These are phyloP conservation scores for Synaphobranchus kaupii DNA, from an alignment of 2,797 vertebrate species.

Conservation along the genomic window DNA sequence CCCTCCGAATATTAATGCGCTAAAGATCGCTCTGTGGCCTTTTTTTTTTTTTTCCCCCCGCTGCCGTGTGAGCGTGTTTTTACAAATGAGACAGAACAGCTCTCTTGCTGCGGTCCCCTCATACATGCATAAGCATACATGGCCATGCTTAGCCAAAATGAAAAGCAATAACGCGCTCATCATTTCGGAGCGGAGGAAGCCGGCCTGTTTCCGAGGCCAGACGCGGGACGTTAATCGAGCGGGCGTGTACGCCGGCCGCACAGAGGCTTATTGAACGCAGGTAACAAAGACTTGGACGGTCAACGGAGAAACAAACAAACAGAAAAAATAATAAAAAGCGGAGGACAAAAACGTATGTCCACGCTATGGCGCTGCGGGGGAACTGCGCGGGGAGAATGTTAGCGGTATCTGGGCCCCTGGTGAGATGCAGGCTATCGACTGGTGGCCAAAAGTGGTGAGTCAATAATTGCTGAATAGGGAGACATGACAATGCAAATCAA, in stretches of 20 bases:
- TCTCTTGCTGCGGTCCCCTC: not conserved
- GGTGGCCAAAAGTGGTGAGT: not conserved
- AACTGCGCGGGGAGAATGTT: not conserved
- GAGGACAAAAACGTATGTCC: not conserved
- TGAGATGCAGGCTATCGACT: not conserved
- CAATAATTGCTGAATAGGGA: not conserved
- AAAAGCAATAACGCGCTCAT: not conserved
- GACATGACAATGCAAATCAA: not conserved
- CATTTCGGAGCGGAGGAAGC: not conserved
- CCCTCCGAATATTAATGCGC: slow-evolving; percentile 36
- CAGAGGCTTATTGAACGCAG: not conserved
- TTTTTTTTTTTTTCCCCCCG: not conserved
- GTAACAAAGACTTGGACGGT: not conserved
- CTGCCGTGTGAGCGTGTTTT: not conserved
- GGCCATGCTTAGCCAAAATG: not conserved
- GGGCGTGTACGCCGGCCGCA: not conserved
- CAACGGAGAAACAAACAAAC: not conserved
- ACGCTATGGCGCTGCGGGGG: not conserved
- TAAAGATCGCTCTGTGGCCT: slow-evolving; percentile 12
- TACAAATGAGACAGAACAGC: not conserved
- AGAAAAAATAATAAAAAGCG: not conserved
- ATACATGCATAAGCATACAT: slow-evolving; percentile 6
- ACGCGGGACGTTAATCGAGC: not conserved
- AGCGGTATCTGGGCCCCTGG: not conserved
- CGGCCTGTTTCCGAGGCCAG: not conserved